Percentiles rank a stretch among this genome's conserved stretches.
phyloP scores from a whole-genome alignment of 2,113 vertebrate genomes.

The Rhombomys opimus region DNA sequence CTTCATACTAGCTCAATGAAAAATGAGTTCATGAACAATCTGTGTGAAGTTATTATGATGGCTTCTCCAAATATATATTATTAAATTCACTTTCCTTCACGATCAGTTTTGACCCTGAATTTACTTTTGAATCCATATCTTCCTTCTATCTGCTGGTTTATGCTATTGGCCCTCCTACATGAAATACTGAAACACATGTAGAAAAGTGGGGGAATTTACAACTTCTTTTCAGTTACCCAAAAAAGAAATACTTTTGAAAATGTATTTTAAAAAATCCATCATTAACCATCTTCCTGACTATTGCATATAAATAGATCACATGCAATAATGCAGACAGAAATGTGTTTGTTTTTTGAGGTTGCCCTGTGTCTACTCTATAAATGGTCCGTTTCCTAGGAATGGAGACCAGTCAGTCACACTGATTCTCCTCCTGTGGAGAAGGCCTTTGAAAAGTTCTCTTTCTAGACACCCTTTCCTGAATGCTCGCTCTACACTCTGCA shows the following conservation, averaged over 20 bases:
- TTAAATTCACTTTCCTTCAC: slow-evolving; percentile 16
- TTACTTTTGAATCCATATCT: neutral
- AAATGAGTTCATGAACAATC: slow-evolving; percentile 58
- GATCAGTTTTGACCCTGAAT: neutral
- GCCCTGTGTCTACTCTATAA: neutral
- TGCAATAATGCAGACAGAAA: neutral
- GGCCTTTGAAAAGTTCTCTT: neutral
- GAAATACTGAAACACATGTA: neutral
- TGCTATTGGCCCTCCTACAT: neutral
- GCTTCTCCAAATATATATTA: slow-evolving; percentile 6
- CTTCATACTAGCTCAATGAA: slow-evolving; percentile 71
- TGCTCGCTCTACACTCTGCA: neutral
- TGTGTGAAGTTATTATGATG: slow-evolving; percentile 45
- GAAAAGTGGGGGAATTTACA: slow-evolving; percentile 2
- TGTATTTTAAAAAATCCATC: neutral
- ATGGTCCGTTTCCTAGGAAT: neutral
- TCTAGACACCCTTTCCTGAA: neutral
- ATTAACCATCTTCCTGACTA: neutral
- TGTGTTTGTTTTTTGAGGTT: neutral
- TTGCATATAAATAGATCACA: neutral
- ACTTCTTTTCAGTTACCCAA: neutral
- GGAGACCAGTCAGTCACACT: neutral
- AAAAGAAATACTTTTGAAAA: neutral
- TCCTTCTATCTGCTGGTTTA: neutral
- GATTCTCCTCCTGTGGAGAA: neutral